Conservation (phyloP, 2,797 vertebrate genomes). For the Cyprinodon diabolis region DNA sequence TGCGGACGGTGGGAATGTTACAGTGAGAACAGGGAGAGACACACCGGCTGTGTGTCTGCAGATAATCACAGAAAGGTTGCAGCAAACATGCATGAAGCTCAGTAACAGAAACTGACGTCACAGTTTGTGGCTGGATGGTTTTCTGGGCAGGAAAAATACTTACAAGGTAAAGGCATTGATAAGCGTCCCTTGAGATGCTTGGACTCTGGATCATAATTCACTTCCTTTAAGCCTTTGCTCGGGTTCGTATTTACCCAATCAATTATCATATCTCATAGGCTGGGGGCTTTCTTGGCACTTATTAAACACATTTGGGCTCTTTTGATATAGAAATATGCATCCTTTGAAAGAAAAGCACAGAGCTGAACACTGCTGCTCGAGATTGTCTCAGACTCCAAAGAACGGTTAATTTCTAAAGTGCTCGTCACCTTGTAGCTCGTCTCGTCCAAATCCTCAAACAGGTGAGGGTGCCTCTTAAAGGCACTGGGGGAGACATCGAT, state of each 20-base stretch:
- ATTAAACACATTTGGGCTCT: constrained; percentile 95
- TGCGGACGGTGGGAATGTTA: background rate
- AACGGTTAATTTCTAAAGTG: constrained; percentile 83
- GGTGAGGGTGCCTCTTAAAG: constrained; percentile 98
- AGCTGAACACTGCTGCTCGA: constrained; percentile 89
- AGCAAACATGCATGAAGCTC: constrained; percentile 69
- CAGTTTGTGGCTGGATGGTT: constrained; percentile 70
- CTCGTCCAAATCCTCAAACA: constrained; percentile 95
- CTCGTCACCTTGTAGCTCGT: constrained; percentile 95
- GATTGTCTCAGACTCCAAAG: constrained; percentile 72
- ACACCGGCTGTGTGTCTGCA: background rate
- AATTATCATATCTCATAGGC: constrained; percentile 98
- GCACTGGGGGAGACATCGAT: constrained; percentile 99
- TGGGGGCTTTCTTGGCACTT: constrained; percentile 78
- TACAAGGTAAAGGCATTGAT: constrained; percentile 93
- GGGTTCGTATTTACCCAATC: constrained; percentile 88
- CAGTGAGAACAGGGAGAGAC: background rate
- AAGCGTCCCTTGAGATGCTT: constrained; percentile 96
- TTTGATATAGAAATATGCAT: constrained; percentile 97
- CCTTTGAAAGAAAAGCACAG: constrained; percentile 99
- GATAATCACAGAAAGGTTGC: too few relatives aligned
- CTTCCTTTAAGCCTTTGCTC: constrained; percentile 89
- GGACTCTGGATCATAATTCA: constrained; percentile 96
- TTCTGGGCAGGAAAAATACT: constrained; percentile 88
- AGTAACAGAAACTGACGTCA: constrained; percentile 53